Conservation (phyloP, 2,113 vertebrate genomes). For the Tauraco erythrolophus region DNA sequence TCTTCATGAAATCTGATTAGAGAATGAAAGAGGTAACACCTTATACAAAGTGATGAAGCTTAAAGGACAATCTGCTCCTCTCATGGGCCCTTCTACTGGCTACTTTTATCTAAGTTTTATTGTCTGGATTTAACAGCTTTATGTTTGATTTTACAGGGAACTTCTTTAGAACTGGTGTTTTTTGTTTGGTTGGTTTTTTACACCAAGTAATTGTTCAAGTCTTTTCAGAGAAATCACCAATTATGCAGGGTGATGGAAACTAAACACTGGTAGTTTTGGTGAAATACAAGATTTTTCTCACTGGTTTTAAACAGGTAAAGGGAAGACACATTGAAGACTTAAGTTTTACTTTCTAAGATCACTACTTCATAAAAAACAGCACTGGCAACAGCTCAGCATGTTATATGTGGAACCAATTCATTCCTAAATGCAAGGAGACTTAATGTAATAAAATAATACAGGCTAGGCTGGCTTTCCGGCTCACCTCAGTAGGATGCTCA, state of each 20-base stretch:
- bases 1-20: constrained; percentile 64
- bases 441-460: not conserved
- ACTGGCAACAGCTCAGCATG: constrained; percentile 13
- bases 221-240: constrained; percentile 62
- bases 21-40: constrained; percentile 13
- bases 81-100: constrained; percentile 29
- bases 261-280: constrained; percentile 27
- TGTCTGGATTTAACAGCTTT: constrained; percentile 54
- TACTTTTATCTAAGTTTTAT: constrained; percentile 69
- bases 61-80: constrained; percentile 50
- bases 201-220: constrained; percentile 7
- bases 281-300: constrained; percentile 54
- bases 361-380: not conserved
- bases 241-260: constrained; percentile 61
- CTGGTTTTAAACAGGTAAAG: constrained; percentile 2
- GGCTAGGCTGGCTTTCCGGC: not conserved
- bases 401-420: not conserved
- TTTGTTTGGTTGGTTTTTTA: no score
- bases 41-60: not conserved
- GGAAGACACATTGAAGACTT: constrained; percentile 29
- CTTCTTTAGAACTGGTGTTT: not conserved
- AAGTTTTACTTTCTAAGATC: constrained; percentile 5
- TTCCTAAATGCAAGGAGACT: not conserved
- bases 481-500: not conserved
- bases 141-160: constrained; percentile 43